Evolutionary conservation across 2,113 vertebrate genomes (phyloP), one percentile per base, ranked within the genome.

Genomic region (Oreochromis tanganicae): DNA sequence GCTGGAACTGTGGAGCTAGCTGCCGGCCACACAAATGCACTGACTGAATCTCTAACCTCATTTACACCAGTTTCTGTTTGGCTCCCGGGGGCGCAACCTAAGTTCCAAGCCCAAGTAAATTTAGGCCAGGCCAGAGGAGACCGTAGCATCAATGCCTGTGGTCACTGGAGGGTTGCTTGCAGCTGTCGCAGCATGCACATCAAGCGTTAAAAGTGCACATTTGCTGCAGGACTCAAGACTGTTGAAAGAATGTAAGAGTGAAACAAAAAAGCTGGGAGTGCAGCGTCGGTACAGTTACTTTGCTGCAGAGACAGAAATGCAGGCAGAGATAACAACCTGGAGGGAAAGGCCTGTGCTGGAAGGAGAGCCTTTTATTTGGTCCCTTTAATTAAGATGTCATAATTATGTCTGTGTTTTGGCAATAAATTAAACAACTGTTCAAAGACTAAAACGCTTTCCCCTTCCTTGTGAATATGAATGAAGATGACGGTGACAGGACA

Each of bases 111-210:
- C 75, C 36, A 59, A 87, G 86, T 56, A 93, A 88, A 93, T 94
- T 86, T 73, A 93, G 91, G 93, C 83, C 91, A 92, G 66, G 91
- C 57, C 89, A 85, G 83, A n/a, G 68, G 90, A 93, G 87, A 91
- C 83, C 34, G 4, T n/a, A 29, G 79, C 68, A 87, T 54, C 59
- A 55, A 32, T 4, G 57, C 27, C 54, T 32, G 12, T 34, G 88
- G 80, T 85, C 84, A 84, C 87, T 34, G 24, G 63, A 86, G 61
- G 89, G 81, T 85, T 10, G 24, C 52, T 71, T 36, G 52, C 88
- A 92, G 88, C 87, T 92, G 91, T 85, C 17, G 6, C 83, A 81
- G 32, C n/a, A 85, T 63, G 87, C 6, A 24, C 59, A 87, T 83
- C 52, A 41, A 68, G 84, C 9, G 34, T 82, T 82, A 66, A 88